Conservation (phyloP, 2,797 vertebrate species). For the Hypotaenidia okinawae region DNA sequence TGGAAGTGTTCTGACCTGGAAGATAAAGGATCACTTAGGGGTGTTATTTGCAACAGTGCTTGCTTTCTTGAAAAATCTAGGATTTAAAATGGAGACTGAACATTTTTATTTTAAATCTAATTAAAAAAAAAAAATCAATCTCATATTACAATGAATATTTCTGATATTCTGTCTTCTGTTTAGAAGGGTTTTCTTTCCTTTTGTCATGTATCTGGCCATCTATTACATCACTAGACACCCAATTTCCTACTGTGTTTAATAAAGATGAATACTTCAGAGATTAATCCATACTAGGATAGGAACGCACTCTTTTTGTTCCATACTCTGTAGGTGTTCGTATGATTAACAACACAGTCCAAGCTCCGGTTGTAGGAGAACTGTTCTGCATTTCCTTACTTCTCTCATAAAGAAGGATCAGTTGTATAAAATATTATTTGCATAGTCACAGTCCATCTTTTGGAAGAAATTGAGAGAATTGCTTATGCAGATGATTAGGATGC, state of each 20-base stretch:
- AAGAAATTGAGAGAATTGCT: not conserved
- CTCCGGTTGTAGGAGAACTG: not conserved
- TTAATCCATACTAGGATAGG: not conserved
- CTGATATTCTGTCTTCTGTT: not conserved
- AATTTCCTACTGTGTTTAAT: not conserved
- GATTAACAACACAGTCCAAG: not conserved
- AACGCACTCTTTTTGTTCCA: not conserved
- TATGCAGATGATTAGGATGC: not conserved
- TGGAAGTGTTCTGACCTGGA: not conserved
- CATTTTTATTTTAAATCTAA: not conserved
- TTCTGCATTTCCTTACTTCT: not conserved
- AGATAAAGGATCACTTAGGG: not conserved
- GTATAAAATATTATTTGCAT: not conserved
- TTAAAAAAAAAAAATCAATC: not conserved
- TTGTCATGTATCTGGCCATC: not conserved
- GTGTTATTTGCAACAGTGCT: fast-evolving
- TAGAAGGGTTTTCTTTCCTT: not conserved
- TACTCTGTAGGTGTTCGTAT: not conserved
- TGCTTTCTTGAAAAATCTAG: not conserved
- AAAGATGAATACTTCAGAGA: not conserved
- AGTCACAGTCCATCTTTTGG: not conserved
- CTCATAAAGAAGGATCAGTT: not conserved
- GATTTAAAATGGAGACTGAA: not conserved
- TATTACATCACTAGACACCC: not conserved
- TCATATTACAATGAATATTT: not conserved